Evolutionary conservation across 2,797 vertebrate genomes (phyloP), one percentile per base, ranked within the genome.

Genomic region (Brotula barbata): DNA sequence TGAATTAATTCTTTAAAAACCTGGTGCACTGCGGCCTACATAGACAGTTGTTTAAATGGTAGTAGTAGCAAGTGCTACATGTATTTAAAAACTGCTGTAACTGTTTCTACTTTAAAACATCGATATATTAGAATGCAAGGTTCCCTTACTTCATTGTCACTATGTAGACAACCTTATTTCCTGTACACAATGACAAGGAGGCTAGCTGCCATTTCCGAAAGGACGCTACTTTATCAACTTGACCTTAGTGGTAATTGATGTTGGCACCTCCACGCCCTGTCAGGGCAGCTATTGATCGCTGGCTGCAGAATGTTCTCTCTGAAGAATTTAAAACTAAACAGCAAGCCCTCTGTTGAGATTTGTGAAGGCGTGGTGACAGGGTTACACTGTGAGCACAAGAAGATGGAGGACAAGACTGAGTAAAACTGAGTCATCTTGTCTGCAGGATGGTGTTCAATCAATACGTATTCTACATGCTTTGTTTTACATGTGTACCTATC

Each of bases 161-260:
- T 28, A 75, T 59, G 58, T 22, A 68, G 64, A 69, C 62, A 73
- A 63, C 56, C 63, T 46, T 61, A 50, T 79, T 77, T 80, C 59
- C 70, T 63, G 70, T 69, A 71, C 60, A 77, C 72, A 72, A 49
- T 64, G 75, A 85, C 76, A 70, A 53, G 56, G 42, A 58, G 75
- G 62, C 69, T 39, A 72, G 77, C 48, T 71, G 79, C 65, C 73
- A 77, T 85, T 87, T 87, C 78, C 66, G 37, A 78, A 73, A 73
- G 75, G 80, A 85, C 56, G 58, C 67, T 75, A 73, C 78, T 87
- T 86, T 84, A 87, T 84, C 84, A 86, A 68, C 64, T 64, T 80
- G 74, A 83, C 84, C 78, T 33, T 20, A 69, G 67, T 46, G 46
- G 80, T 88, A 87, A 90, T 87, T 86, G 87, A 80, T 86, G 86